Conservation (phyloP, 1,140 invertebrate genomes). For the Antheraea mylitta region DNA sequence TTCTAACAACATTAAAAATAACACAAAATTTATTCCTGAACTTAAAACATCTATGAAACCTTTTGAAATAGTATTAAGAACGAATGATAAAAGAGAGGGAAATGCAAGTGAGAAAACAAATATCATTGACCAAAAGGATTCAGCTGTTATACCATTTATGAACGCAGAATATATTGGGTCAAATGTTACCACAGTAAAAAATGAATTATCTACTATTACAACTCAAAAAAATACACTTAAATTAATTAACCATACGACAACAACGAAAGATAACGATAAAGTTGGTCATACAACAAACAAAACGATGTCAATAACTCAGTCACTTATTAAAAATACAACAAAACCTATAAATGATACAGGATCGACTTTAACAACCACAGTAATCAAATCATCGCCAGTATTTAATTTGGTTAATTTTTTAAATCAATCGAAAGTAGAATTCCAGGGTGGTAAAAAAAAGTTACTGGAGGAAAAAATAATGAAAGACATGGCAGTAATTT, state of each 20-base stretch:
- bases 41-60: too few species aligned
- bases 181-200: too few species aligned
- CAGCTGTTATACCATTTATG: background rate
- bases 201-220: background rate
- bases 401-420: constrained; percentile 1
- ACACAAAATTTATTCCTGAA: background rate
- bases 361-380: background rate
- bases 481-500: constrained; percentile 2
- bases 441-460: background rate
- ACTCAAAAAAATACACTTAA: background rate
- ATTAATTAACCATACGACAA: background rate
- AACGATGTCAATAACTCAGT: background rate
- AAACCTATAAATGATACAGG: background rate
- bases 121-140: background rate
- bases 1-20: constrained; percentile 1
- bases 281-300: background rate
- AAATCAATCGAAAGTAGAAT: background rate
- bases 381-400: background rate
- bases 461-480: background rate
- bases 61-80: background rate
- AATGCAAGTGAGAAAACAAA: background rate
- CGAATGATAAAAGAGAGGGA: background rate
- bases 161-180: too few species aligned
- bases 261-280: too few species aligned
- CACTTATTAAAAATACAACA: background rate